Base-by-base conservation (phyloP, 2,888 invertebrate species). In the Lampropteryx suffumata region DNA sequence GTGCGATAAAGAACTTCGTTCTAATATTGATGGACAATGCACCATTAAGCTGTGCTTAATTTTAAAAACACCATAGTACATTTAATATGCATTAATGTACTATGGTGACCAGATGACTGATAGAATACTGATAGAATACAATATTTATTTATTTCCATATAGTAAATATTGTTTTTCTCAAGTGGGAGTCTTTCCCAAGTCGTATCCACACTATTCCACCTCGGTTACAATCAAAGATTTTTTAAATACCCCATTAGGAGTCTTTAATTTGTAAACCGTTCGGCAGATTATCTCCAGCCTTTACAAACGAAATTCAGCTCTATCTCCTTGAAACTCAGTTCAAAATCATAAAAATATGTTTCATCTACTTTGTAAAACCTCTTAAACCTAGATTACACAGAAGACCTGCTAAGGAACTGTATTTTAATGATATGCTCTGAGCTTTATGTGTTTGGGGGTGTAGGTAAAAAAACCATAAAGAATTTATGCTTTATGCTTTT, bases 251-350 rank as follows among this genome's bases (percentile, higher is more conserved):
- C 67, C 72, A 73, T 76, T 73, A 75, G 69, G 64, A 59, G 71
- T 69, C 78, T 72, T 80, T 76, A 74, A 79, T 79, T 80, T 78
- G 73, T 73, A 65, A 68, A 57, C 61, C 54, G 59, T 64, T 58
- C 46, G 32, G 52, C 41, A 46, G 51, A 52, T 62, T 61, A 58
- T 57, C 61, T 59, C 9, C n/a, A 0, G 9, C 13, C 17, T 12
- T 24, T 8, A 5, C 34, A 37, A 42, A 21, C 46, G 1, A 50
- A 57, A 52, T 17, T 14, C 8, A 28, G 39, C 54, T 44, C 30
- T 53, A 56, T 12, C 8, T 0, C 40, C 11, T 28, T 8, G 24
- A 2, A 8, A 28, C 36, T 40, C 6, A 21, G 48, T 48, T 45
- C 28, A 45, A 36, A 45, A 33, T 40, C 1, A 12, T 30, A 35